Evolutionary conservation across 2,113 vertebrate species (phyloP).

Genomic region (Nyctibius bracteatus): DNA sequence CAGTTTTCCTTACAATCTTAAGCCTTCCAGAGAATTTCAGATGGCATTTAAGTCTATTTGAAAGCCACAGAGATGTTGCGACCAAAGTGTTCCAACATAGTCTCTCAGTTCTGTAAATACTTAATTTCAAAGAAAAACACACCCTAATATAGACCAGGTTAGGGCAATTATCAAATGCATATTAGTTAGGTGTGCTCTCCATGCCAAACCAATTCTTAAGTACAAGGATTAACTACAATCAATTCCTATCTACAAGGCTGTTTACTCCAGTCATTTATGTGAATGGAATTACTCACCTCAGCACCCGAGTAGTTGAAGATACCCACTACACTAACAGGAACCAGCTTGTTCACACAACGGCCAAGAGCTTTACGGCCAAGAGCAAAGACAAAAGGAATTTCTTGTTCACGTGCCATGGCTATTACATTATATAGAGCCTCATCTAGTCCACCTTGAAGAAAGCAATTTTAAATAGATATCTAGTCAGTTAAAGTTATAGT

Average conservation of each 20-base stretch:
- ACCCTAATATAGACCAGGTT: rapidly evolving
- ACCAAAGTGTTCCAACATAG: neutral
- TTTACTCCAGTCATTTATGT: neutral
- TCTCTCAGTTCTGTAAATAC: neutral
- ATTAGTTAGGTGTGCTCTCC: neutral
- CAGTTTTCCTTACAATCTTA: neutral
- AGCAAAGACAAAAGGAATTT: constrained; percentile 97
- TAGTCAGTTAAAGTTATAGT: neutral
- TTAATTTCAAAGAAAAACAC: neutral
- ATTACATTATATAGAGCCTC: constrained; percentile 97
- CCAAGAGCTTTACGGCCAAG: constrained; percentile 95
- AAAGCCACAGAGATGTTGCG: neutral
- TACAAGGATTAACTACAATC: neutral
- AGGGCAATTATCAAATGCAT: neutral
- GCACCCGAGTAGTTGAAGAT: constrained; percentile 97
- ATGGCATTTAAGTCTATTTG: neutral
- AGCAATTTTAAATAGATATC: neutral
- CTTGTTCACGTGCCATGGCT: constrained; percentile 96
- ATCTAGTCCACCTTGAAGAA: constrained; percentile 87
- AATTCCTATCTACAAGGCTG: neutral
- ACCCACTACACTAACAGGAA: constrained; percentile 96
- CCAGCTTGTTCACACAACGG: constrained; percentile 96
- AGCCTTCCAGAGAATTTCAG: neutral
- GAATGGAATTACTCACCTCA: constrained; percentile 79
- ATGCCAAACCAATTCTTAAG: neutral